Evolutionary conservation across 2,797 vertebrate species (phyloP).

Genomic region (Sarcoramphus papa): DNA sequence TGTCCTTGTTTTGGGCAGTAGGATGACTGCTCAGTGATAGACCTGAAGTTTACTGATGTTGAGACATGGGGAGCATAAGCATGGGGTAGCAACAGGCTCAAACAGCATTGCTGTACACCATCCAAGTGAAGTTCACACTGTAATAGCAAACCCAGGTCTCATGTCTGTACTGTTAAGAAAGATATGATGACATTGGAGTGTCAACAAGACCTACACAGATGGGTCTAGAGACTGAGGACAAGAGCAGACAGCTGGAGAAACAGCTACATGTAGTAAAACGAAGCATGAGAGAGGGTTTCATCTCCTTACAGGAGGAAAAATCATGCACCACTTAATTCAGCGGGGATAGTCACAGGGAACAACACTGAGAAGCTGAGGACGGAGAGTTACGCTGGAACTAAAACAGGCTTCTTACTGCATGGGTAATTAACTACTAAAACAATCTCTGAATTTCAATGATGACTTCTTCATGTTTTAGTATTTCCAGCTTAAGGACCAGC

Average conservation of each 20-base stretch:
- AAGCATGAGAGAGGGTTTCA: not conserved
- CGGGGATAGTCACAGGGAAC: not conserved
- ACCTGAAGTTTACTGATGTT: not conserved
- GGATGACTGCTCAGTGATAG: not conserved
- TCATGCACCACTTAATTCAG: not conserved
- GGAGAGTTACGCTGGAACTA: not conserved
- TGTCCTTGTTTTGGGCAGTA: not conserved
- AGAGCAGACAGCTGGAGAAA: not conserved
- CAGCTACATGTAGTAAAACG: not conserved
- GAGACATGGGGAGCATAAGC: not conserved
- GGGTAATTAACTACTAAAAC: not conserved
- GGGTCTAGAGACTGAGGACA: not conserved
- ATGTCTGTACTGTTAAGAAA: not conserved
- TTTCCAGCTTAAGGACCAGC: not conserved
- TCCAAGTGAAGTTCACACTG: not conserved
- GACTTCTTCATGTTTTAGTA: not conserved
- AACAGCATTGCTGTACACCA: not conserved
- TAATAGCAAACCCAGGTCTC: not conserved
- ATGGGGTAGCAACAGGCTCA: not conserved
- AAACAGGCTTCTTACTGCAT: not conserved
- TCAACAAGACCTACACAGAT: not conserved
- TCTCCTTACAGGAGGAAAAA: not conserved
- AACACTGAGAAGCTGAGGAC: not conserved
- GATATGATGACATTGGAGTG: accelerated
- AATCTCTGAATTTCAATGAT: not conserved